Base-by-base conservation (phyloP, 2,797 vertebrate genomes). In the Oophaga sylvatica region DNA sequence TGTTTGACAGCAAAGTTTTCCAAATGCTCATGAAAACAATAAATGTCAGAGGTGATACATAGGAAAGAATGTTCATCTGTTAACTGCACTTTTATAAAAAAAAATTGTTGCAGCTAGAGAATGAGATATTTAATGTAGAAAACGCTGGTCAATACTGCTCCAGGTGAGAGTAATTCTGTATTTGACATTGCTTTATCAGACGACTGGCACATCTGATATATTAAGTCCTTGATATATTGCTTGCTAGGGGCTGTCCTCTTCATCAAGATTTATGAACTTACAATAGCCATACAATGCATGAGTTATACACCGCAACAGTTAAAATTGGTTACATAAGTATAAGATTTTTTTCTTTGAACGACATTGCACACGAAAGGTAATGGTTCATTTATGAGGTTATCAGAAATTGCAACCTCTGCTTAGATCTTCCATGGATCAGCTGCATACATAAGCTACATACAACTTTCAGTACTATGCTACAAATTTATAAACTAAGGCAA, bases 191-290 rank as follows among this genome's bases (percentile, higher is more conserved):
- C 83, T 29, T 76, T 35, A 48, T 78, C 62, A 79, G 63, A 57
- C 60, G 62, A 70, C 45, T 86, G 84, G 76, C 84, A 86, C 79
- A 86, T 86, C 84, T 78, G 76, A 86, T 86, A 70, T 68, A 86
- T 86, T 79, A 86, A 86, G 75, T 86, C 62, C 76, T 80, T 86
- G 84, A 86, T 79, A 62, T 86, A 86, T 86, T 80, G 62, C 84
- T 86, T 86, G 84, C 84, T 70, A 59, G 63, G 63, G 84, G 84
- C 84, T 70, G 41, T 80, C 16, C 84, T 86, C 76, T 53, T 79
- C 65, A 62, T 80, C n/a, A 26, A 57, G 84, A 68, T 86, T 79
- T 78, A 85, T 63, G 63, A 85, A 79, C 62, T 80, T 65, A 70
- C 48, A 56, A 56, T 70, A 79, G 57, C 35, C 73, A 48, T 12